Evolutionary conservation across 2,888 invertebrate genomes (phyloP).

Genomic region (Biston betularia): DNA sequence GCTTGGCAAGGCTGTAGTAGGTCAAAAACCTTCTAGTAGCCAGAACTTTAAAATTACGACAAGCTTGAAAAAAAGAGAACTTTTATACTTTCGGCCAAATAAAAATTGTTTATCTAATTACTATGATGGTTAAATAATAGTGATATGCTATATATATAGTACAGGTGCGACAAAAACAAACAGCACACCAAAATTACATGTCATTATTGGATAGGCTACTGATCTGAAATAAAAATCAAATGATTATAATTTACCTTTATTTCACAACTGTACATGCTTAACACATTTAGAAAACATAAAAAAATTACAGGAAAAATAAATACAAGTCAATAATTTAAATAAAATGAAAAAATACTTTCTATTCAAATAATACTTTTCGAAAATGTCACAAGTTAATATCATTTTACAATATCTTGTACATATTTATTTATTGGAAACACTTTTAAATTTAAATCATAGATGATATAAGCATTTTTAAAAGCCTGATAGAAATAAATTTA

Average conservation of each 20-base stretch:
- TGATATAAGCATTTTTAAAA: no score
- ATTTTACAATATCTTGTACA: slow-evolving; percentile 25
- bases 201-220: background rate
- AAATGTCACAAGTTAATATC: slow-evolving; percentile 47
- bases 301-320: slow-evolving; percentile 57
- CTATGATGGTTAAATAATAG: no score
- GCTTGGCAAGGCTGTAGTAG: background rate
- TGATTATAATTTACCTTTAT: slow-evolving; percentile 39
- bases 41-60: no score
- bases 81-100: no score
- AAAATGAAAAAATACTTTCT: slow-evolving; percentile 54
- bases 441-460: no score
- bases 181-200: no score
- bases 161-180: no score
- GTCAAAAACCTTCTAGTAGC: background rate
- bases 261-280: slow-evolving; percentile 50
- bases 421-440: background rate
- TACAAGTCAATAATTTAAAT: slow-evolving; percentile 56
- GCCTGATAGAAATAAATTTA: no score
- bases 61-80: no score
- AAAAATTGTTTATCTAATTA: no score
- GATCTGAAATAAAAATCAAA: slow-evolving; percentile 15
- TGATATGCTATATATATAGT: no score
- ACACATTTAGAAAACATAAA: slow-evolving; percentile 40
- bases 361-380: slow-evolving; percentile 57